Percentiles rank a stretch among this genome's conserved stretches.
phyloP scores from a whole-genome alignment of 1,140 invertebrate genomes.

The Panagrolaimus sp. region DNA sequence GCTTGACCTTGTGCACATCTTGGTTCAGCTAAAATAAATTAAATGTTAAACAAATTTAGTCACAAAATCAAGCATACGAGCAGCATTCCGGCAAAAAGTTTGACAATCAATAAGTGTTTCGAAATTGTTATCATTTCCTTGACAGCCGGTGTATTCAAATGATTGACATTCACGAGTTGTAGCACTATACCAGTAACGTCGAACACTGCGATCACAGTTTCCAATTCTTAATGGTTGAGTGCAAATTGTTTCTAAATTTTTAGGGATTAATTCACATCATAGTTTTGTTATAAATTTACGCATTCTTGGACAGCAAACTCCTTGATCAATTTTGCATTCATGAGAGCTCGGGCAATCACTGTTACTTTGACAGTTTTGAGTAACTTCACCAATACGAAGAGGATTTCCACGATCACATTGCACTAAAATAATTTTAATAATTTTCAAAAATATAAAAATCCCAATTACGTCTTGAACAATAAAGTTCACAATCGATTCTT shows the following conservation, averaged over 20 bases:
- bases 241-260: constrained; percentile 30
- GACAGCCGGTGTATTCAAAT: constrained; percentile 43
- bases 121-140: constrained; percentile 45
- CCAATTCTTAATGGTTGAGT: constrained; percentile 32
- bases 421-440: constrained; percentile 10
- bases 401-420: constrained; percentile 11
- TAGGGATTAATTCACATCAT: not conserved
- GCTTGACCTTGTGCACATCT: constrained; percentile 34
- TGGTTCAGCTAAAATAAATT: constrained; percentile 28
- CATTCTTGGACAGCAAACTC: constrained; percentile 39
- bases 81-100: constrained; percentile 23
- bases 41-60: not conserved
- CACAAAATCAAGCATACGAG: not conserved
- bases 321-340: constrained; percentile 24
- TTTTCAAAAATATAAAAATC: constrained; percentile 24
- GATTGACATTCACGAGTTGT: constrained; percentile 28
- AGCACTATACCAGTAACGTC: constrained; percentile 39
- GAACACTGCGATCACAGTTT: constrained; percentile 19
- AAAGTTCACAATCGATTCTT: constrained; percentile 37
- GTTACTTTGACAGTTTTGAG: constrained; percentile 28
- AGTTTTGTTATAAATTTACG: constrained; percentile 27
- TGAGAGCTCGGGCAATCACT: constrained; percentile 41
- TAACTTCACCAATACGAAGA: constrained; percentile 26
- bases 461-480: constrained; percentile 36
- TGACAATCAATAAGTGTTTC: constrained; percentile 26